Base-by-base conservation (phyloP, 2,797 vertebrate species). In the Sciaenops ocellatus region DNA sequence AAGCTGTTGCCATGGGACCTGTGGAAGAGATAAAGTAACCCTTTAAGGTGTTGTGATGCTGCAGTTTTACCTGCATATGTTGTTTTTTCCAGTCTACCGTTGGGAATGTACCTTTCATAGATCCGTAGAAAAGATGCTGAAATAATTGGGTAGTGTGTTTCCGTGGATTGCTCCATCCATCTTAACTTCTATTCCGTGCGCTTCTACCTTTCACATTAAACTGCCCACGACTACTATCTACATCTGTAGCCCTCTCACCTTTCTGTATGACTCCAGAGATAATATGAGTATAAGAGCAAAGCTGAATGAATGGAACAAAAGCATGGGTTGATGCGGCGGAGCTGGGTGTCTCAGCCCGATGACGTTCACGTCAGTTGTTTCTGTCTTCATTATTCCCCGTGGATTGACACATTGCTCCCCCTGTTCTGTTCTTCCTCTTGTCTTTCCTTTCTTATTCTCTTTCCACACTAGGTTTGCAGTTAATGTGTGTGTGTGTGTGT, bases 281-380 rank as follows among this genome's bases (percentile, higher is more conserved):
- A 26, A 50, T 24, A 42, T 17, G 16, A 30, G 48, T 47, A 41
- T 20, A 30, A 61, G 17, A 65, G 48, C 12, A 1, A 48, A 34
- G 73, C 64, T 77, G 60, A 69, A 46, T 69, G 12, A 26, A 10
- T 71, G 68, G 55, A 86, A 38, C 55, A 64, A 46, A 64, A 57
- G 42, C 34, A 28, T 30, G 57, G 69, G 65, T 82, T 84, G 83
- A 81, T 63, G 63, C 47, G 13, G 71, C 74, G 69, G 83, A 83
- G 76, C 79, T 72, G 69, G 47, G 47, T 50, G 63, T 88, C 76
- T 85, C 69, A 78, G 71, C 56, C 70, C 75, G 87, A 85, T 84
- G 86, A 85, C 78, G 83, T 79, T 85, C 72, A 74, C 73, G 84
- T 86, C 82, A 82, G 57, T 73, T 55, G 59, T 68, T 83, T 83